Evolutionary conservation across 1,140 invertebrate species (phyloP).

Genomic region (Gryon sp.): DNA sequence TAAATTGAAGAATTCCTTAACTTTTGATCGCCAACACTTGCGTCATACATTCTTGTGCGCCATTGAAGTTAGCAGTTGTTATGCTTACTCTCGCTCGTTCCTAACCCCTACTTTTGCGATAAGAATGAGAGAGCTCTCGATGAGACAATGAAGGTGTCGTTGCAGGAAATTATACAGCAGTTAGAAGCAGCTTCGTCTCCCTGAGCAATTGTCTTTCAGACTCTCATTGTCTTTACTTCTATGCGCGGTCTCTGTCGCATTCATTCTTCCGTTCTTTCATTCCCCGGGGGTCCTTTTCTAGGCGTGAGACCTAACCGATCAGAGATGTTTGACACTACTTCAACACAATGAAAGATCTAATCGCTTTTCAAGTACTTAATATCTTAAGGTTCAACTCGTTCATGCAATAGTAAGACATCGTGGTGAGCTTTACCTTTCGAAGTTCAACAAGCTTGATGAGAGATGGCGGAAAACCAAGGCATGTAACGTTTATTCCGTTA

Average conservation of each 20-base stretch:
- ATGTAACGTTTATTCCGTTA: slow-evolving; percentile 58
- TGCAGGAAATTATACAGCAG: slow-evolving; percentile 81
- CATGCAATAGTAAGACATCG: slow-evolving; percentile 63
- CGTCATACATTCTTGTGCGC: slow-evolving; percentile 29
- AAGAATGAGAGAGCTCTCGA: slow-evolving; percentile 75
- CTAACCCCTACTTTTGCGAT: slow-evolving; percentile 64
- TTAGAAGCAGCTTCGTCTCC: slow-evolving; percentile 74
- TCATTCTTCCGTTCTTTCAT: slow-evolving; percentile 55
- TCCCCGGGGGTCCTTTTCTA: slow-evolving; percentile 52
- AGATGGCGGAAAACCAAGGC: slow-evolving; percentile 52
- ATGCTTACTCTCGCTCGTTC: slow-evolving; percentile 52
- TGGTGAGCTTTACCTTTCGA: slow-evolving; percentile 53
- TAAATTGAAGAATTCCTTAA: slow-evolving; percentile 41
- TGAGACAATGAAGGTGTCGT: slow-evolving; percentile 80
- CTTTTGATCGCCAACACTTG: slow-evolving; percentile 58
- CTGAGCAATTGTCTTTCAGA: slow-evolving; percentile 79
- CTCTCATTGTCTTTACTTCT: slow-evolving; percentile 73
- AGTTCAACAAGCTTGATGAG: slow-evolving; percentile 62
- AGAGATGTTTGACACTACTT: slow-evolving; percentile 76
- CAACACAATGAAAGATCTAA: slow-evolving; percentile 80
- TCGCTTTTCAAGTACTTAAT: slow-evolving; percentile 80
- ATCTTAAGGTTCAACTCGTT: slow-evolving; percentile 76
- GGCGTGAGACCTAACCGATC: slow-evolving; percentile 68
- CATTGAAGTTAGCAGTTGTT: slow-evolving; percentile 54
- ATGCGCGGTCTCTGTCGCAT: slow-evolving; percentile 56